Conservation (phyloP, 1,140 invertebrate genomes). For the Scaptomyza pallida region DNA sequence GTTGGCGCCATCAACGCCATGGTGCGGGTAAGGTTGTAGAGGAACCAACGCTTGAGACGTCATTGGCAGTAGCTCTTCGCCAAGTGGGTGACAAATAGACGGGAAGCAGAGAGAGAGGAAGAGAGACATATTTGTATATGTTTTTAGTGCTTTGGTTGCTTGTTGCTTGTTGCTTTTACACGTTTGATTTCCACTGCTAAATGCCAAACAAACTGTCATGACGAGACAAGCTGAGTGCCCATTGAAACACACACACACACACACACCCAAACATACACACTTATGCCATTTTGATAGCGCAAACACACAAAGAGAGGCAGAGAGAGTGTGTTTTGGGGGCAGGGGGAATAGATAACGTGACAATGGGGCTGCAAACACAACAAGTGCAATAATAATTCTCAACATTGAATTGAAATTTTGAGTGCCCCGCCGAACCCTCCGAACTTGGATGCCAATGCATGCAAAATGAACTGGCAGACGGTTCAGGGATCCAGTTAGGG, state of each 20-base stretch:
- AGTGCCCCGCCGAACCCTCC: slow-evolving; percentile 3
- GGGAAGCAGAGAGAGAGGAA: neutral
- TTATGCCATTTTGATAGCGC: slow-evolving; percentile 2
- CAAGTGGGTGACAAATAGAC: neutral
- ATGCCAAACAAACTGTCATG: slow-evolving; percentile 69
- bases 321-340: neutral
- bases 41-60: slow-evolving; percentile 19
- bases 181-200: slow-evolving; percentile 75
- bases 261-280: neutral
- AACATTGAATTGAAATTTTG: slow-evolving; percentile 72
- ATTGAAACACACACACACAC: slow-evolving; percentile 6
- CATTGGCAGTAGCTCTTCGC: slow-evolving; percentile 14
- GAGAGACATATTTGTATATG: slow-evolving; percentile 2
- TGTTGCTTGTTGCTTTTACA: slow-evolving; percentile 64
- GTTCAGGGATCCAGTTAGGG: neutral
- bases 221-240: slow-evolving; percentile 55
- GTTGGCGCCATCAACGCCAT: neutral
- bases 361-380: slow-evolving; percentile 48
- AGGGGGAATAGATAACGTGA: slow-evolving; percentile 21
- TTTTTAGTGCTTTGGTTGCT: slow-evolving; percentile 45
- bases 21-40: neutral
- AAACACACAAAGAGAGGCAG: neutral
- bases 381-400: slow-evolving; percentile 76
- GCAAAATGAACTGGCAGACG: slow-evolving; percentile 47
- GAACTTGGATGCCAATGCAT: slow-evolving; percentile 59